phyloP scores from a whole-genome alignment of 2,888 invertebrate species.

The Dryocosmus kuriphilus region DNA sequence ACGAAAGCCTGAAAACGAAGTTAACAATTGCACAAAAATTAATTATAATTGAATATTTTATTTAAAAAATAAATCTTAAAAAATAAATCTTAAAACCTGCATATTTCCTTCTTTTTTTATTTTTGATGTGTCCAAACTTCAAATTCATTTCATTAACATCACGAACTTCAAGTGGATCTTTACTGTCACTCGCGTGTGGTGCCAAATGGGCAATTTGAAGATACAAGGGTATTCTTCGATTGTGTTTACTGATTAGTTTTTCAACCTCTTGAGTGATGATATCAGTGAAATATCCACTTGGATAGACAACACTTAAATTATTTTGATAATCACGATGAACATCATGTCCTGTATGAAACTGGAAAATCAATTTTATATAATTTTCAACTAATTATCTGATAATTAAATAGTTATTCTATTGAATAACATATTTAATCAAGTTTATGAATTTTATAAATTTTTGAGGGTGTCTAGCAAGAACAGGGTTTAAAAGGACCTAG shows the following conservation, averaged over 20 bases:
- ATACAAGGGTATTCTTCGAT: slow-evolving; percentile 84
- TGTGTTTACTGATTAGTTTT: slow-evolving; percentile 81
- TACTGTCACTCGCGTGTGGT: slow-evolving; percentile 86
- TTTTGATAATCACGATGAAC: slow-evolving; percentile 76
- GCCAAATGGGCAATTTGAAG: slow-evolving; percentile 89
- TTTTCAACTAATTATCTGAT: neutral
- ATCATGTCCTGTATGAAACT: slow-evolving; percentile 75
- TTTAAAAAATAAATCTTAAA: too few species aligned
- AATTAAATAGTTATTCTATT: neutral
- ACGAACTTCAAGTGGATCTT: slow-evolving; percentile 86
- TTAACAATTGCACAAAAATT: neutral
- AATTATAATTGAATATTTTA: neutral
- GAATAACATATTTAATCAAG: neutral
- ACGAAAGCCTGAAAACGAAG: too few species aligned
- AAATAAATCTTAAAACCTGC: slow-evolving; percentile 81
- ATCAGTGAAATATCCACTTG: slow-evolving; percentile 84
- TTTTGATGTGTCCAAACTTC: slow-evolving; percentile 84
- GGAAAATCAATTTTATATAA: neutral
- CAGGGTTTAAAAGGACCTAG: too few species aligned
- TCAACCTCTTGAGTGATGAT: slow-evolving; percentile 84
- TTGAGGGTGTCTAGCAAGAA: too few species aligned
- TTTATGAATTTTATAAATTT: neutral
- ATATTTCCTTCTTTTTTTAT: slow-evolving; percentile 84
- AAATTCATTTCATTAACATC: slow-evolving; percentile 81
- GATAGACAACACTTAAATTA: slow-evolving; percentile 70